Evolutionary conservation across 2,797 vertebrate species (phyloP).

Genomic region (Rachycentron canadum): DNA sequence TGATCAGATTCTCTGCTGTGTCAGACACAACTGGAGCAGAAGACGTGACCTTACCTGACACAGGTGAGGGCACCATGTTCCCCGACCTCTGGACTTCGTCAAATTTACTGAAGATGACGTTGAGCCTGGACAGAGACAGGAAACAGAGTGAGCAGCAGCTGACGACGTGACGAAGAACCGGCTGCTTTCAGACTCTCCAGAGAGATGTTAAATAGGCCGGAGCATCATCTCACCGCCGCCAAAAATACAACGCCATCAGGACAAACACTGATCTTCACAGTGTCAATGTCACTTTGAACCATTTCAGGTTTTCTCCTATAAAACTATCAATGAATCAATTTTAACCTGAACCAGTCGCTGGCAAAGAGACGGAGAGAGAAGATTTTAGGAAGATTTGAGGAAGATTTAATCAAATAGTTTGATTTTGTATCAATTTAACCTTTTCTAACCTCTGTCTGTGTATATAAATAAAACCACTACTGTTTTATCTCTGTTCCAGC

Average conservation of each 20-base stretch:
- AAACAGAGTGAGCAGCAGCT: not conserved
- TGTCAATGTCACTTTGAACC: not conserved
- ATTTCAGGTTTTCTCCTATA: too few relatives aligned
- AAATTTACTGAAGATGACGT: slow-evolving; percentile 97
- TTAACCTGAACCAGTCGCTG: too few relatives aligned
- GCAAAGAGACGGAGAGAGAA: too few relatives aligned
- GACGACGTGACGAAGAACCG: not conserved
- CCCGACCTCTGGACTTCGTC: slow-evolving; percentile 97
- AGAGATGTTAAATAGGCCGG: slow-evolving; percentile 41
- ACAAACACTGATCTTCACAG: slow-evolving; percentile 20
- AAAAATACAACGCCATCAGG: slow-evolving; percentile 35
- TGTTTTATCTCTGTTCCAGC: too few relatives aligned
- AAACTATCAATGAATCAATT: too few relatives aligned
- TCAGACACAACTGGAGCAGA: too few relatives aligned
- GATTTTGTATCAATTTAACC: too few relatives aligned
- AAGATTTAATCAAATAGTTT: too few relatives aligned
- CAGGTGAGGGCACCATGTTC: slow-evolving; percentile 91
- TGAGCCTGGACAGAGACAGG: slow-evolving; percentile 84
- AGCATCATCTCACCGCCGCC: slow-evolving; percentile 21
- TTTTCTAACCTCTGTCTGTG: too few relatives aligned
- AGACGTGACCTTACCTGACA: slow-evolving; percentile 88
- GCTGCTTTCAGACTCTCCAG: slow-evolving; percentile 18
- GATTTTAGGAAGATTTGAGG: too few relatives aligned
- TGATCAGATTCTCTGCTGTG: too few relatives aligned
- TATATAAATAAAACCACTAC: too few relatives aligned